These are phyloP conservation scores for Apoda limacodes DNA, from an alignment of 2,888 invertebrate species.

Conservation along the genomic window DNA sequence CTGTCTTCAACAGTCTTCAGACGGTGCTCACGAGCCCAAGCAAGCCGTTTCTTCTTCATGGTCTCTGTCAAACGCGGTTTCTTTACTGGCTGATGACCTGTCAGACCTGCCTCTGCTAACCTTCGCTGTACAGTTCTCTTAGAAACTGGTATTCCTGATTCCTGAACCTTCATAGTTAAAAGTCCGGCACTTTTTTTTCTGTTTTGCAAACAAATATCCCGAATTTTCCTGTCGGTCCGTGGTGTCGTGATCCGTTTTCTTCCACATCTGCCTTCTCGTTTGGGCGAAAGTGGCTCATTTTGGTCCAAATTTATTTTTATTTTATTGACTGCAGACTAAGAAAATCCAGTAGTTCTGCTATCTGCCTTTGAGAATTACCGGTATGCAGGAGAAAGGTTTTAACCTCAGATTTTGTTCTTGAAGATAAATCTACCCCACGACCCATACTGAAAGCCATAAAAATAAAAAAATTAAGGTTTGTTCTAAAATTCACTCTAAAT, in stretches of 20 bases:
- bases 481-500: no score
- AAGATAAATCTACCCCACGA: background rate
- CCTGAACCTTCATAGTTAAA: background rate
- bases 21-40: background rate
- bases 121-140: background rate
- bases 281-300: background rate
- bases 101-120: background rate
- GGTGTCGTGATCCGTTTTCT: background rate
- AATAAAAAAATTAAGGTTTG: no score
- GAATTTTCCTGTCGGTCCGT: background rate
- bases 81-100: background rate
- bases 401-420: background rate
- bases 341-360: background rate
- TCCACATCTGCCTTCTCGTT: background rate
- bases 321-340: background rate
- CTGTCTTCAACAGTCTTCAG: constrained; percentile 1
- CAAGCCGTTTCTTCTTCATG: constrained; percentile 2
- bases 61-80: constrained; percentile 1
- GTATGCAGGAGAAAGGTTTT: background rate
- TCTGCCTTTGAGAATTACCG: background rate
- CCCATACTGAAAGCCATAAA: background rate
- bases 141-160: background rate
- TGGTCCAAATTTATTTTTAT: background rate
- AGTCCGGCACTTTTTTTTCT: background rate
- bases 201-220: background rate